Evolutionary conservation across 2,113 vertebrate species (phyloP), one percentile per base, ranked within the genome.

Genomic region (Rhea pennata): DNA sequence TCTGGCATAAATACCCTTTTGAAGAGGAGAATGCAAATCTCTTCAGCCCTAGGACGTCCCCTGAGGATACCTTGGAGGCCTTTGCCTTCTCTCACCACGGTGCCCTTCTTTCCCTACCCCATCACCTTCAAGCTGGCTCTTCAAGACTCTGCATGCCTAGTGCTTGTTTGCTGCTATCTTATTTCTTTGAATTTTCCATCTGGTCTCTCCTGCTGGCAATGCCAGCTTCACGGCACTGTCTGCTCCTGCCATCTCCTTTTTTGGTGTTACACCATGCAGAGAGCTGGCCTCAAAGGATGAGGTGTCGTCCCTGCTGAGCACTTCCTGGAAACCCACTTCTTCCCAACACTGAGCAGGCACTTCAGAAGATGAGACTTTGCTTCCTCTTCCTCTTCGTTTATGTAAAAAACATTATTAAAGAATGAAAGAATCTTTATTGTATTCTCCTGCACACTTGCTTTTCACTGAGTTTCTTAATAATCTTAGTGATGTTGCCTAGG

Each of bases 91-190:
- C 77, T 69, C 6, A 61, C 77, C 29, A 14, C 26, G 40, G 27
- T 87, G 62, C 48, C n/a, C 31, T 73, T 88, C 84, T 42, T 44
- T 53, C 27, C 80, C 33, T 69, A 51, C 24, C 29, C 66, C 0
- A 1, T 40, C 0, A 0, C 2, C 9, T 79, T 79, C 0, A 0
- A 88, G 66, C 84, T 85, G 78, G 70, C 79, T 88, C 70, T 75
- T 88, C 11, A 61, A 42, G 73, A n/a, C 24, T 48, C 39, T 78
- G 82, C 33, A 51, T 22, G 40, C 59, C 78, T 85, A 79, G 46
- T 95, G 76, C 79, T 92, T 90, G 31, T 81, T 83, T 83, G 73
- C 88, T 91, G 87, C 80, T 58, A 51, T 81, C 83, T 93, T 61
- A 33, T 84, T 44, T 90, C 66, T 92, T 69, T 74, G 51, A 26